Evolutionary conservation across 1,140 invertebrate genomes (phyloP).

Genomic region (Luehdorfia chinensis): DNA sequence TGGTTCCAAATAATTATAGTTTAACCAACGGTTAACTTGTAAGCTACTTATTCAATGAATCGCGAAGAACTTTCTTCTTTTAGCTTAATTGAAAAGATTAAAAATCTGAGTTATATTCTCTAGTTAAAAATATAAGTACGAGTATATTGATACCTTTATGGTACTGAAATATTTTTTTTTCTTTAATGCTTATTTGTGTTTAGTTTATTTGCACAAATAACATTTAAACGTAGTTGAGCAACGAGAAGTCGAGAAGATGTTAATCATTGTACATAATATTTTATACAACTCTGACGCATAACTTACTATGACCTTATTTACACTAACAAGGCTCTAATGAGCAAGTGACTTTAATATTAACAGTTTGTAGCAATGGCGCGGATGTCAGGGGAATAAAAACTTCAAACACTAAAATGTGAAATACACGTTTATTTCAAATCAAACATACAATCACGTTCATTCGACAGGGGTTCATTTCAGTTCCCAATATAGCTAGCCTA

Average conservation of each 20-base stretch:
- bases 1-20: too few species aligned
- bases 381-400: conserved; percentile 38
- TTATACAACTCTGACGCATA: background rate
- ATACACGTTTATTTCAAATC: conserved; percentile 64
- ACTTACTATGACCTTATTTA: background rate
- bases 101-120: background rate
- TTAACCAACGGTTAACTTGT: background rate
- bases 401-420: conserved; percentile 52
- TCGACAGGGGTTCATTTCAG: conserved; percentile 43
- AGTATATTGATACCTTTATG: background rate
- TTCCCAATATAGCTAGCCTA: conserved; percentile 38
- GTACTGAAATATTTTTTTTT: background rate
- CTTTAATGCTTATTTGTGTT: background rate
- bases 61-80: background rate
- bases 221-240: background rate
- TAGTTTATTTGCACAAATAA: background rate
- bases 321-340: conserved; percentile 3
- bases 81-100: background rate
- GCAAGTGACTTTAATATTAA: background rate
- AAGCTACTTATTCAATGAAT: conserved; percentile 1
- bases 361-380: conserved; percentile 1
- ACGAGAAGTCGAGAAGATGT: background rate
- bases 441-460: conserved; percentile 43
- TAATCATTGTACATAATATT: background rate
- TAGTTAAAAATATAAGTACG: background rate